Evolutionary conservation across 2,888 invertebrate genomes (phyloP), one percentile per base, ranked within the genome.

Genomic region (Dexiosoma caninum): DNA sequence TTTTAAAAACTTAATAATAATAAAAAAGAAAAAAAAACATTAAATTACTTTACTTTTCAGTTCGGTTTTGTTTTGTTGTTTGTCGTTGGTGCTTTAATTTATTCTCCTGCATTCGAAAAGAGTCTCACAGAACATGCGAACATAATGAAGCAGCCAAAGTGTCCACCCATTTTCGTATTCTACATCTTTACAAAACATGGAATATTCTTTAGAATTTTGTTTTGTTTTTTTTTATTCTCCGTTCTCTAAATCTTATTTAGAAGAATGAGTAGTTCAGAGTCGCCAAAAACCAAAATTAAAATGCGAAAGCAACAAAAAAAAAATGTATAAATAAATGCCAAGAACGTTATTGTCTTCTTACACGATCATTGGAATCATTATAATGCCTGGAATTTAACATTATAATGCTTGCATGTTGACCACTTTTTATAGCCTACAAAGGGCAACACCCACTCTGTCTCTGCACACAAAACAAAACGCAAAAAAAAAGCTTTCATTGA

Each of bases 391-490:
- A 78, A 76, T 57, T 55, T 40, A 44, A 42, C 72, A 67, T 66
- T 69, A 80, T 77, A 77, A 72, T 70, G 77, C 69, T 70, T 78
- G 86, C 86, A 86, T 87, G 86, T 87, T 87, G 88, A 86, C 85
- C 83, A 83, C 82, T 83, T 88, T 81, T 88, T 88, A 88, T 88
- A 86, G 88, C 88, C 86, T 74, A 77, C 85, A 84, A 81, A 86
- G 85, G 87, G 88, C 83, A 86, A 88, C 88, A 88, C 88, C 88
- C 88, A 88, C 88, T 86, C 86, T 85, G 79, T 85, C 85, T 77
- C 60, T 64, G 59, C 44, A 16, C 30, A 64, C 30, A 64, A 81
- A n/a, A n/a, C n/a, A n/a, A n/a, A n/a, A n/a, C n/a, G n/a, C n/a
- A n/a, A n/a, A n/a, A n/a, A n/a, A n/a, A n/a, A 51, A 42, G 60